Percentiles rank a stretch among this genome's conserved stretches.
phyloP scores from a whole-genome alignment of 2,797 vertebrate species.

The Tauraco hartlaubi region DNA sequence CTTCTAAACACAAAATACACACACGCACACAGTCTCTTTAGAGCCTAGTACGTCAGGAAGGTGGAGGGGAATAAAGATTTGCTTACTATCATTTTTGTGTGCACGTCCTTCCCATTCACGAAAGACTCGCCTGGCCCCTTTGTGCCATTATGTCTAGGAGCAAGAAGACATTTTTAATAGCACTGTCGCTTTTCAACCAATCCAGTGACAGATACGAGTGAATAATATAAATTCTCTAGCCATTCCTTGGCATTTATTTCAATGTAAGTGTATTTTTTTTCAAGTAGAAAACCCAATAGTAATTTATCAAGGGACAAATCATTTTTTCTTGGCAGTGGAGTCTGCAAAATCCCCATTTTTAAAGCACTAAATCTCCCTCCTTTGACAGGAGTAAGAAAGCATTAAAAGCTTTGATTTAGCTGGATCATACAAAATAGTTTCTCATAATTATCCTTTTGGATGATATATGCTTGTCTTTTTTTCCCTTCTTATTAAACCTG shows the following conservation, averaged over 20 bases:
- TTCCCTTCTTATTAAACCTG: conserved; percentile 83
- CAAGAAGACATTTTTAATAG: conserved; percentile 79
- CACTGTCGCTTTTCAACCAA: conserved; percentile 77
- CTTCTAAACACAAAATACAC: not conserved
- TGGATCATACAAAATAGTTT: conserved; percentile 88
- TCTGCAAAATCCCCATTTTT: conserved; percentile 88
- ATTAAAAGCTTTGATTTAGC: conserved; percentile 88
- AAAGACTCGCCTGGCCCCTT: conserved; percentile 34
- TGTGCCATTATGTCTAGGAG: conserved; percentile 67
- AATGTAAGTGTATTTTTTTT: conserved; percentile 83
- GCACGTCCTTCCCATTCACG: not conserved
- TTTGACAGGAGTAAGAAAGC: conserved; percentile 87
- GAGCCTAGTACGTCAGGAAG: not conserved
- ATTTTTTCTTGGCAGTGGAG: conserved; percentile 86
- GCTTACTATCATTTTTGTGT: not conserved
- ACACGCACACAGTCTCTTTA: not conserved
- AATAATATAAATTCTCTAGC: conserved; percentile 84
- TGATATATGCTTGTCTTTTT: conserved; percentile 85
- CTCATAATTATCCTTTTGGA: conserved; percentile 88
- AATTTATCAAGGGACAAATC: conserved; percentile 89
- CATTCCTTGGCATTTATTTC: conserved; percentile 85
- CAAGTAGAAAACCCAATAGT: conserved; percentile 82
- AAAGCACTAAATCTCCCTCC: conserved; percentile 84
- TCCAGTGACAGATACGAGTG: conserved; percentile 77
- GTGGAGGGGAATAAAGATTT: conserved; percentile 25